Evolutionary conservation across 2,113 vertebrate species (phyloP).

Genomic region (Anas platyrhynchos): DNA sequence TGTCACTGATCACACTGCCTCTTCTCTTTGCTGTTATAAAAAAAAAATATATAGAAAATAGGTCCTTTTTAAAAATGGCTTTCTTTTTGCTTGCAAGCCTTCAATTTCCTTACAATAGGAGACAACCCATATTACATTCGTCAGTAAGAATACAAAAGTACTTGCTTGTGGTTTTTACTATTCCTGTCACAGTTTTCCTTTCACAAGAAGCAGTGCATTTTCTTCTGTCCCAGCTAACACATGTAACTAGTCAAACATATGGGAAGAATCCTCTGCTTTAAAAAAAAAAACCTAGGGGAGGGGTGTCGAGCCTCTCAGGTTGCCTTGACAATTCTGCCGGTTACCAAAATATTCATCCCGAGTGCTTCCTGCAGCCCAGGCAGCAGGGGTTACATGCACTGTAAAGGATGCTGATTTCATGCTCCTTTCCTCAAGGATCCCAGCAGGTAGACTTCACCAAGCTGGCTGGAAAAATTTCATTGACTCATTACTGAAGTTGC

Average conservation of each 20-base stretch:
- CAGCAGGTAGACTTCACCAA: neutral
- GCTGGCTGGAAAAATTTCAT: neutral
- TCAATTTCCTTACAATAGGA: neutral
- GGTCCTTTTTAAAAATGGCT: neutral
- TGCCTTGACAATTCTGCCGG: neutral
- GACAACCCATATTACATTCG: slow-evolving; percentile 7
- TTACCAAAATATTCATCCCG: neutral
- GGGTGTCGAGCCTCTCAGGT: neutral
- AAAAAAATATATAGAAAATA: neutral
- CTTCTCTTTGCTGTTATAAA: neutral
- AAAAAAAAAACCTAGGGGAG: neutral
- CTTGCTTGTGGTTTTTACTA: neutral
- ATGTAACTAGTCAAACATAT: neutral
- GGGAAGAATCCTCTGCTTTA: neutral
- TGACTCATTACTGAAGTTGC: neutral
- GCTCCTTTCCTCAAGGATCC: neutral
- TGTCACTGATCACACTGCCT: neutral
- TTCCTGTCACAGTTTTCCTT: slow-evolving; percentile 20
- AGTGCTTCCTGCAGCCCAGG: neutral
- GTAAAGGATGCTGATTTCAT: neutral
- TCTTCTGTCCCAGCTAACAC: neutral
- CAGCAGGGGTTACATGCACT: neutral
- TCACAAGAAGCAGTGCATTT: neutral
- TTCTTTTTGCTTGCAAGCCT: neutral
- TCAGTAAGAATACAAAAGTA: slow-evolving; percentile 12